These are phyloP conservation scores for Ferrisia virgata DNA, from an alignment of 2,888 invertebrate species.

Conservation along the genomic window DNA sequence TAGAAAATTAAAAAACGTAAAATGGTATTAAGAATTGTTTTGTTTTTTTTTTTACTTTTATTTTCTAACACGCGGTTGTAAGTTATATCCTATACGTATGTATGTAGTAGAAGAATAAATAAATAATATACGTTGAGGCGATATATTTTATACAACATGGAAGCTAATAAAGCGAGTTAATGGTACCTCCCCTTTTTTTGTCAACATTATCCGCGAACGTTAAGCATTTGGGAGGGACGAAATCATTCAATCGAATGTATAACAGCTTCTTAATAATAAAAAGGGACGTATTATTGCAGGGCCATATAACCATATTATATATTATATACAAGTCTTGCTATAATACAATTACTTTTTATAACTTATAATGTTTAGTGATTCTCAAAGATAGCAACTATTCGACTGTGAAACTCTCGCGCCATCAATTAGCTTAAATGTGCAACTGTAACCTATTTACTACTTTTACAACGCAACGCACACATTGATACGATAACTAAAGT, in stretches of 20 bases:
- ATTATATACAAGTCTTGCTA: slow-evolving; percentile 38
- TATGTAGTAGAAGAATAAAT: too few species aligned
- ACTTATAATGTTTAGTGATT: slow-evolving; percentile 42
- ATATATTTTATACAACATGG: slow-evolving; percentile 12
- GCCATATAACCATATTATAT: slow-evolving; percentile 43
- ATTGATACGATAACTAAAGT: not conserved
- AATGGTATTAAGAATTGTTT: too few species aligned
- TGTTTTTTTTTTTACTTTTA: too few species aligned
- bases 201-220: slow-evolving; percentile 35
- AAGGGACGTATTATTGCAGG: slow-evolving; percentile 44
- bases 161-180: slow-evolving; percentile 41
- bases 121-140: not conserved
- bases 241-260: slow-evolving; percentile 45
- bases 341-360: slow-evolving; percentile 45
- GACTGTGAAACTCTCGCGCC: not conserved
- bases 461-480: too few species aligned
- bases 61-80: too few species aligned
- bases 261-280: slow-evolving; percentile 46
- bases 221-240: slow-evolving; percentile 45
- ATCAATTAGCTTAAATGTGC: not conserved
- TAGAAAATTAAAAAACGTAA: too few species aligned
- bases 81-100: too few species aligned
- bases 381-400: slow-evolving; percentile 5
- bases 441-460: not conserved
- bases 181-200: slow-evolving; percentile 38